Evolutionary conservation across 1,140 invertebrate species (phyloP), one percentile per base, ranked within the genome.

Genomic region (Gonioctena quinquepunctata): DNA sequence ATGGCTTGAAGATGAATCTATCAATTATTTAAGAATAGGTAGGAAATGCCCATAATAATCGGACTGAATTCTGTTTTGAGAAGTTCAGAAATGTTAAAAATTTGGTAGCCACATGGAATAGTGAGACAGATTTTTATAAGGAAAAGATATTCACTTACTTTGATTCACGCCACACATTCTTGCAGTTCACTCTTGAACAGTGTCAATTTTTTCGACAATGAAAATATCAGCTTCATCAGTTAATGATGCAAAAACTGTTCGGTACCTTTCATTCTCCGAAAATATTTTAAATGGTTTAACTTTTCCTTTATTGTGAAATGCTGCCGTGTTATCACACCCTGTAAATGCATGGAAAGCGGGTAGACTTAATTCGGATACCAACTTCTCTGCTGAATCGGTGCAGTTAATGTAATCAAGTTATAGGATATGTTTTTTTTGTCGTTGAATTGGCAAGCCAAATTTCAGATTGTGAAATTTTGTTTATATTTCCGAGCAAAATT

Each of bases 261-360:
- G 75, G 69, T 75, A 78, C 63, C 60, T 71, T 73, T 76, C 73
- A 70, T 80, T 79, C 75, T 79, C 80, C 16, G 71, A 73, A 74
- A 81, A 73, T 27, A 72, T 56, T 61, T 82, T 42, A 69, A 78
- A 81, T 56, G 77, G 77, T 72, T 71, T 74, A 25, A 82, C 68
- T 76, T 81, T 80, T 33, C 78, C 79, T 79, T 82, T 82, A 18
- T 77, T 76, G 63, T 78, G 73, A 77, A 82, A 83, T 50, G 75
- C 75, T 48, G 77, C 75, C 19, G 76, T 79, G 61, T 81, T 81
- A 76, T 83, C 77, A 56, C 72, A 82, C 42, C 79, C 76, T 48
- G 78, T 80, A 70, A 71, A 83, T 6, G 78, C 79, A 77, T 82
- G 79, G 57, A 76, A 81, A 7, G 74, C 77, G 3, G 73, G 75